Percentiles rank a stretch among this genome's conserved stretches.
phyloP scores from a whole-genome alignment of 2,888 invertebrate species.

The Pomacea canaliculata region DNA sequence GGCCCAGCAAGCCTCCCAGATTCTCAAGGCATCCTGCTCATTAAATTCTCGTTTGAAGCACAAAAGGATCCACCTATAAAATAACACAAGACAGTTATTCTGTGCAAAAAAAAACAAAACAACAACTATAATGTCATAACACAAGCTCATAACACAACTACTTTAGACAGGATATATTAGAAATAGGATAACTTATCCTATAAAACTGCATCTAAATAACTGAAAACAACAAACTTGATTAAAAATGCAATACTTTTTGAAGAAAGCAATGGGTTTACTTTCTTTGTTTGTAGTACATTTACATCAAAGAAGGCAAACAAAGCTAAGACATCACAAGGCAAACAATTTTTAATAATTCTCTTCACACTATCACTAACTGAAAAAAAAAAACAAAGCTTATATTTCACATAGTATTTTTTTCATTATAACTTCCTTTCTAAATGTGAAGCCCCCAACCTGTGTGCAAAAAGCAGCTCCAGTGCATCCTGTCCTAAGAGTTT shows the following conservation, averaged over 20 bases:
- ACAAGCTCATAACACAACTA: not conserved
- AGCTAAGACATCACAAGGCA: no score
- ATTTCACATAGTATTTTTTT: no score
- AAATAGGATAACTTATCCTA: not conserved
- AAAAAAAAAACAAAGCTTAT: no score
- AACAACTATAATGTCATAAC: not conserved
- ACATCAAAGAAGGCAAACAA: no score
- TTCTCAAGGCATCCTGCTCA: constrained; percentile 86
- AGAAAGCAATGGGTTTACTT: no score
- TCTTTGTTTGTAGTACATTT: no score
- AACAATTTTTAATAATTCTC: no score
- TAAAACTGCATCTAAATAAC: no score
- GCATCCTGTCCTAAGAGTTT: constrained; percentile 84
- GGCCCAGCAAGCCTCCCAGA: constrained; percentile 99
- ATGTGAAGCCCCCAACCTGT: constrained; percentile 73
- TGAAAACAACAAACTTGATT: no score
- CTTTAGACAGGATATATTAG: not conserved
- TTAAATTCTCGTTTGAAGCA: constrained; percentile 91
- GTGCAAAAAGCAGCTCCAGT: constrained; percentile 90
- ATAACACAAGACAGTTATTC: not conserved
- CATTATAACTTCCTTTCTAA: no score
- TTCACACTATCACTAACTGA: no score
- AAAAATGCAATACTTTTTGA: no score
- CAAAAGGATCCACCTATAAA: constrained; percentile 83
- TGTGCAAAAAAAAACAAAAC: not conserved